Base-by-base conservation (phyloP, 2,888 invertebrate species). In the Toxonevra muliebris region DNA sequence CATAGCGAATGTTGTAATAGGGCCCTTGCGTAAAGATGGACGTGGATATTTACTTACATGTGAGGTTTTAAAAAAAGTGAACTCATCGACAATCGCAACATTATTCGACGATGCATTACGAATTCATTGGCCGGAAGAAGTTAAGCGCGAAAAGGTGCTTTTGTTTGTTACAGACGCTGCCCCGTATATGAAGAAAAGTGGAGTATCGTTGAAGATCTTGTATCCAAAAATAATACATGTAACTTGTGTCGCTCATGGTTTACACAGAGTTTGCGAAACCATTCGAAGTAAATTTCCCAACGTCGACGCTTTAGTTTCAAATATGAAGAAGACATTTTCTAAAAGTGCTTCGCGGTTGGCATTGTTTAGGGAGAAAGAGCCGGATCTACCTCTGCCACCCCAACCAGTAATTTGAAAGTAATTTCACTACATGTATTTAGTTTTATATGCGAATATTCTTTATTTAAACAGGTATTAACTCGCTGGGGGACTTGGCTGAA, bases 31-130 rank as follows among this genome's bases (percentile, higher is more conserved):
- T 10, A 45, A 67, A 48, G 57, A 57, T 63, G 57, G 61, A 62
- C 42, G 62, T 53, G 63, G 55, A 41, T 69, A 66, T 53, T 59
- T 59, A 30, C 58, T 69, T 17, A 69, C 65, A 10, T 61, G 50
- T 17, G 66, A 69, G 17, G 64, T 66, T 45, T 60, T 69, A 19
- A 64, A 63, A 64, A 55, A 64, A 5, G 64, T 64, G 5, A 63
- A 61, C 55, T 13, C 69, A 45, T 65, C 65, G 15, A 54, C 65
- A 40, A 61, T 69, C 30, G 68, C 61, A 54, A 65, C 57, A 11
- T n/a, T 65, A 7, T 68, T 69, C 53, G 63, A 69, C 40, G 58
- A 65, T 69, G 61, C 69, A n/a, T 15, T 65, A 58, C 61, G 45
- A 48, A 20, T 63, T 54, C 43, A 63, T 12, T 66, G 61, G 68